Conservation (phyloP, 2,888 invertebrate species). For the Baronia brevicornis region DNA sequence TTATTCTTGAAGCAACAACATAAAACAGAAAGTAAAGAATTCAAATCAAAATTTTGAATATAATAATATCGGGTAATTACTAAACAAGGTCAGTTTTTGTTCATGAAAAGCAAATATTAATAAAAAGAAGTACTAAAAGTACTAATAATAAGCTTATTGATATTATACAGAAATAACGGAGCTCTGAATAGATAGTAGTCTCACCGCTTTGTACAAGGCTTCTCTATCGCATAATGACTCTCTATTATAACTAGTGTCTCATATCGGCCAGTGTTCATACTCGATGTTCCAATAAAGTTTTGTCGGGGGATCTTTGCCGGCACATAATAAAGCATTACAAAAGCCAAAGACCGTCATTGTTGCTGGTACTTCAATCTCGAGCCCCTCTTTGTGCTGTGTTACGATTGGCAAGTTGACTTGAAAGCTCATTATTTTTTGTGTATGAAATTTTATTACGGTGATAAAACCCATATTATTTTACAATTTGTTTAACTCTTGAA, state of each 20-base stretch:
- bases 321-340: conserved; percentile 76
- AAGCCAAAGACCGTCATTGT: conserved; percentile 76
- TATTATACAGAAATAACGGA: conserved; percentile 9
- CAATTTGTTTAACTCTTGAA: too few relatives aligned
- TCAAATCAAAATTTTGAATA: too few relatives aligned
- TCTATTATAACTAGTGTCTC: conserved; percentile 58
- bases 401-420: conserved; percentile 33
- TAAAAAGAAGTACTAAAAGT: too few relatives aligned
- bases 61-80: too few relatives aligned
- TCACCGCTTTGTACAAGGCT: conserved; percentile 22
- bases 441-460: background rate
- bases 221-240: conserved; percentile 45
- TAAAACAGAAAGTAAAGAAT: too few relatives aligned
- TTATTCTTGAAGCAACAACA: too few relatives aligned
- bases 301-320: conserved; percentile 71
- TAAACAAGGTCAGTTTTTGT: too few relatives aligned
- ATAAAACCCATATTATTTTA: too few relatives aligned
- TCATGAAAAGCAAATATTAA: too few relatives aligned
- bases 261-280: conserved; percentile 63
- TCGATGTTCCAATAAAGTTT: conserved; percentile 74
- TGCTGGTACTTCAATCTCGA: conserved; percentile 71
- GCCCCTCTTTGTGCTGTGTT: conserved; percentile 40
- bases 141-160: conserved; percentile 2
- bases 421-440: background rate
- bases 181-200: conserved; percentile 15